Evolutionary conservation across 2,888 invertebrate genomes (phyloP).

Genomic region (Coleophora flavipennella): DNA sequence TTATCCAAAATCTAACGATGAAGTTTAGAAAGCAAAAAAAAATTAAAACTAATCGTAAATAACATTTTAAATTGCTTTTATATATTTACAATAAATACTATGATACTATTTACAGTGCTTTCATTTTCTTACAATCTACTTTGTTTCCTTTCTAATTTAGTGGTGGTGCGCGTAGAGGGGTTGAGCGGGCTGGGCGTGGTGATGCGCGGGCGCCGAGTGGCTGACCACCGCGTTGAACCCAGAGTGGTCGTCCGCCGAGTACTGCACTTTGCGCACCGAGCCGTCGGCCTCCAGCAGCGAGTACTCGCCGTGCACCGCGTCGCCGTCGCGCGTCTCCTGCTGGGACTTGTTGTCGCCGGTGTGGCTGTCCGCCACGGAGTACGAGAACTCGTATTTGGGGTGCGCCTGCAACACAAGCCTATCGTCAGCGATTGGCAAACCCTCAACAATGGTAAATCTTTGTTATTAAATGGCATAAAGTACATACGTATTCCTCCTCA

Average conservation of each 20-base stretch:
- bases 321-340: slow-evolving; percentile 49
- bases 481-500: slow-evolving; percentile 41
- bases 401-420: slow-evolving; percentile 39
- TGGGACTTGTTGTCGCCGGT: slow-evolving; percentile 70
- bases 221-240: slow-evolving; percentile 55
- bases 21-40: no score
- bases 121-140: slow-evolving; percentile 9
- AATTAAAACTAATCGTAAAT: not conserved
- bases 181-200: slow-evolving; percentile 12
- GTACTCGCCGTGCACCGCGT: slow-evolving; percentile 53
- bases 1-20: no score
- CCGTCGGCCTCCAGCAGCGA: slow-evolving; percentile 66
- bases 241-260: slow-evolving; percentile 66
- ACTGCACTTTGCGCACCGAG: slow-evolving; percentile 67
- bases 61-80: slow-evolving; percentile 12
- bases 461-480: not conserved
- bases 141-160: slow-evolving; percentile 1
- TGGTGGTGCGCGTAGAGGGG: slow-evolving; percentile 2
- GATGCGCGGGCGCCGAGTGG: slow-evolving; percentile 45
- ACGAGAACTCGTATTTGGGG: slow-evolving; percentile 71
- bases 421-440: not conserved
- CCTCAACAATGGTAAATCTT: not conserved
- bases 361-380: slow-evolving; percentile 71
- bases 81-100: slow-evolving; percentile 17
- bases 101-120: slow-evolving; percentile 16